Base-by-base conservation (phyloP, 2,113 vertebrate species). In the Azemiops feae region DNA sequence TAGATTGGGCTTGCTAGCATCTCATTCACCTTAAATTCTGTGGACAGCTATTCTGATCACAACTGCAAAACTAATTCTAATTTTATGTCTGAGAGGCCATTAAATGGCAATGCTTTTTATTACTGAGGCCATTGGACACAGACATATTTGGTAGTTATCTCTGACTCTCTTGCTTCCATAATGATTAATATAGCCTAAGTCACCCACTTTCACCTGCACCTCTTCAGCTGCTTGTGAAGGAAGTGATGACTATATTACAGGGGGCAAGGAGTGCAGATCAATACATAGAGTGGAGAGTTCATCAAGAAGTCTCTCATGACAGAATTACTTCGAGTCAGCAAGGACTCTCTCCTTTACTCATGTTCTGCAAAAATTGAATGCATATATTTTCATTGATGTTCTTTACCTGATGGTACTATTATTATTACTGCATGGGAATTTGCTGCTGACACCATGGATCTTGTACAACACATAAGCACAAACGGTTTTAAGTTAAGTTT, bases 401-500 rank as follows among this genome's bases (percentile, higher is more conserved):
- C 85, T 93, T 9, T 91, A 34, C 92, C 94, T 88, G 45, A 57
- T 43, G 52, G 57, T 20, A 27, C 47, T 86, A 47, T 81, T 93
- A 86, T 55, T 34, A 0, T n/a, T 93, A 39, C 5, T 92, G 39
- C 0, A 3, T 12, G 92, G 69, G 11, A 22, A 93, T 54, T 85
- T 94, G 85, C 89, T 93, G 89, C 30, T 45, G 23, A 25, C 23
- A 52, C 9, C n/a, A 14, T 89, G 91, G 3, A 5, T 91, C 0
- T 0, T 90, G 27, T 90, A 93, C 93, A 53, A 23, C 92, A 92
- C 94, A 45, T 92, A 94, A 81, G 45, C 92, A 92, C 14, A 92
- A 91, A 96, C 85, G 95, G 8, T 16, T 3, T 14, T 34, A 30
- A 64, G 30, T 94, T 91, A 96, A 95, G 95, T 93, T 57, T 92